phyloP scores from a whole-genome alignment of 1,140 invertebrate species.

The Hylaeus anthracinus region DNA sequence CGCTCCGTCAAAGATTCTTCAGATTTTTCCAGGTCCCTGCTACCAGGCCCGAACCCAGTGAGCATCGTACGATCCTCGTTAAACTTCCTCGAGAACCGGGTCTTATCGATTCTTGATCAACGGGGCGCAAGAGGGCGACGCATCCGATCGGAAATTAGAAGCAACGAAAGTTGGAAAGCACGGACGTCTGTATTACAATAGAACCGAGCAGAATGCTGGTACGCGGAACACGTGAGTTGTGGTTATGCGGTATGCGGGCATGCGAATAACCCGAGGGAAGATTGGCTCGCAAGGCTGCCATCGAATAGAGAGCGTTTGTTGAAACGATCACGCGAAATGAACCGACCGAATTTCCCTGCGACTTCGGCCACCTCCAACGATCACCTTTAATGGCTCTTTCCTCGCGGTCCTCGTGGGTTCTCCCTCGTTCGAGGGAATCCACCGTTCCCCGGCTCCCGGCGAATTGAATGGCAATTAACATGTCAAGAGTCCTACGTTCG shows the following conservation, averaged over 20 bases:
- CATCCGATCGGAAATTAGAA: neutral
- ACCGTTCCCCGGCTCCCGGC: neutral
- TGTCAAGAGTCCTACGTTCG: neutral
- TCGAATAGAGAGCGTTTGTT: slow-evolving; percentile 21
- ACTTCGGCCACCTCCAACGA: neutral
- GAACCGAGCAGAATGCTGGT: slow-evolving; percentile 16
- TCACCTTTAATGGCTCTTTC: slow-evolving; percentile 24
- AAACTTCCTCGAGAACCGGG: too few species aligned
- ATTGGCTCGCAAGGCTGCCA: slow-evolving; percentile 25
- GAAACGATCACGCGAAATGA: slow-evolving; percentile 40
- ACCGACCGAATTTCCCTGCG: slow-evolving; percentile 21
- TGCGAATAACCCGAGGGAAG: slow-evolving; percentile 27
- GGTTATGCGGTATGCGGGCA: slow-evolving; percentile 45
- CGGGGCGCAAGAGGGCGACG: too few species aligned
- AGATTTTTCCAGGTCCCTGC: too few species aligned
- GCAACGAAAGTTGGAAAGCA: slow-evolving; percentile 9
- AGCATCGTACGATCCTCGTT: too few species aligned
- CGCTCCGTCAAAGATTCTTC: too few species aligned
- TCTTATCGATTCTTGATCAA: too few species aligned
- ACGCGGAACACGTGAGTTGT: slow-evolving; percentile 35
- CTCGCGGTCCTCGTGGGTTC: neutral
- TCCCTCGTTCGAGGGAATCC: neutral
- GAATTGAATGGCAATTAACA: slow-evolving; percentile 3
- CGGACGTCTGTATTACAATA: slow-evolving; percentile 17
- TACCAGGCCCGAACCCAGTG: too few species aligned